Evolutionary conservation across 2,797 vertebrate species (phyloP), one percentile per base, ranked within the genome.

Genomic region (Eulemur albifrons): DNA sequence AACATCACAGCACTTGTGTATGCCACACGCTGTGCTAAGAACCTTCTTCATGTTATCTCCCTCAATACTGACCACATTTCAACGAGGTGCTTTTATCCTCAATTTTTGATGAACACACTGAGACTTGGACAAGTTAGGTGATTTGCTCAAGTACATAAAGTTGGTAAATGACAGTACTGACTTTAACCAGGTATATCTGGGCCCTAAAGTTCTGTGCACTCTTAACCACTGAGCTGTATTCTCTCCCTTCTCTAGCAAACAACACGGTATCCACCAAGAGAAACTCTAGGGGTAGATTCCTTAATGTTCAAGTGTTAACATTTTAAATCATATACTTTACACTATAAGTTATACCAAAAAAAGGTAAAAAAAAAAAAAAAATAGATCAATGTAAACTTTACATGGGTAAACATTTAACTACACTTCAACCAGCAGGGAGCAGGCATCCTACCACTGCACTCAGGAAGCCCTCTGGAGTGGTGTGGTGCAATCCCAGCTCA

Each of bases 31-130:
- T 88, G 3, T 57, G 70, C 43, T 92, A 94, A 90, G 35, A 50
- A 76, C 27, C 2, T 86, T 87, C 38, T 75, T 94, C 35, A 95
- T 10, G 61, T 82, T 59, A 75, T 63, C 30, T 59, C 61, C 23
- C 82, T 94, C 35, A 67, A 72, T 87, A 32, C 23, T 85, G 81
- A 93, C 25, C 79, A 95, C 43, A 84, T 65, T 88, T 75, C 70
- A 86, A 2, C 30, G 18, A 79, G 11, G 35, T 43, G 48, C 14
- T 32, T 93, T 85, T 48, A 50, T 35, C n/a, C 50, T 85, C 18
- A 72, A 88, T 63, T 89, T 75, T 52, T 91, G 38, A 70, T 67
- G 32, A 92, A 83, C 45, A 94, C 87, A 83, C 8, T 25, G 35
- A 89, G 50, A 79, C 70, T 86, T 6, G 54, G 38, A 72, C 18